These are phyloP conservation scores for Potamilus streckersoni DNA, from an alignment of 1,140 invertebrate species.

Conservation along the genomic window DNA sequence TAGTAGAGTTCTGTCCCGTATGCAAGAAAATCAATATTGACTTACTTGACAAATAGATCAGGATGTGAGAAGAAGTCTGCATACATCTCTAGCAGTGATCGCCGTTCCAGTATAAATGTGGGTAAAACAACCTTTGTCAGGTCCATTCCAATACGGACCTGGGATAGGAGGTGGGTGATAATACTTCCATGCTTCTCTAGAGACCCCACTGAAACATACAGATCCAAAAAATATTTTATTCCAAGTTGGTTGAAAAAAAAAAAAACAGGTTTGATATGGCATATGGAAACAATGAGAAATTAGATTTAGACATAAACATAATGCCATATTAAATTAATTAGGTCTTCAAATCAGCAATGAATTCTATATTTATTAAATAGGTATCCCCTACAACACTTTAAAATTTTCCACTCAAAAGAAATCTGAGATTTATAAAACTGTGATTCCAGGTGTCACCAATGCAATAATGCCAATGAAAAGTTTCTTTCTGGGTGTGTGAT, in stretches of 20 bases:
- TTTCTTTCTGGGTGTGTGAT: background rate
- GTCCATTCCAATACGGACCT: conserved; percentile 69
- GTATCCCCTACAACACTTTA: too few species aligned
- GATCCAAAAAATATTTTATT: too few species aligned
- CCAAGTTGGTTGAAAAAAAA: too few species aligned
- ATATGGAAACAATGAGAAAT: too few species aligned
- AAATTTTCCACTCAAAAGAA: too few species aligned
- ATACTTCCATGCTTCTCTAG: conserved; percentile 96
- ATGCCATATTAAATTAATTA: too few species aligned
- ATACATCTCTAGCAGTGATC: conserved; percentile 68
- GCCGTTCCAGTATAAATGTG: conserved; percentile 68
- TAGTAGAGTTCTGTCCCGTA: background rate
- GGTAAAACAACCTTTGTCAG: conserved; percentile 68
- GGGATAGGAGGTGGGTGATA: conserved; percentile 75
- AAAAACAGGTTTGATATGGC: too few species aligned
- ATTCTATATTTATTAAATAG: too few species aligned
- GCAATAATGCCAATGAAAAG: background rate
- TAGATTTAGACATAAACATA: too few species aligned
- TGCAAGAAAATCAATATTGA: conserved; percentile 4
- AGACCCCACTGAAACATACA: conserved; percentile 72
- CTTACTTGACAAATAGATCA: conserved; percentile 67
- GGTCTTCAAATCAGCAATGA: too few species aligned
- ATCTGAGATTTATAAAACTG: too few species aligned
- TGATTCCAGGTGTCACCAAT: background rate
- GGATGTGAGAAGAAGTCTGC: conserved; percentile 70